Evolutionary conservation across 2,113 vertebrate genomes (phyloP).

Genomic region (Hipposideros armiger): DNA sequence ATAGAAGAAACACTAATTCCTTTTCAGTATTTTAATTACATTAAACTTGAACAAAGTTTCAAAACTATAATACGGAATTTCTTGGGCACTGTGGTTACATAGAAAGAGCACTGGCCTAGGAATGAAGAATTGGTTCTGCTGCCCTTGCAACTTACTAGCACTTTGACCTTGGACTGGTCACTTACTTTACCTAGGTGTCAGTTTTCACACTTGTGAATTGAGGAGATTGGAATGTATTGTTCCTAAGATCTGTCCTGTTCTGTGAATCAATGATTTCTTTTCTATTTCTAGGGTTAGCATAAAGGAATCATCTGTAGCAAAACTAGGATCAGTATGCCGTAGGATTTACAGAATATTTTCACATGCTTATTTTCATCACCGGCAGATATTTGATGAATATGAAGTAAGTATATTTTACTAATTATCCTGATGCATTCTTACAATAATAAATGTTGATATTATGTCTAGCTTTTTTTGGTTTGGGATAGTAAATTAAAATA

Average conservation of each 20-base stretch:
- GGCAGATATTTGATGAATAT: slow-evolving; percentile 99
- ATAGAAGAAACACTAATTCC: not conserved
- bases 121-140: not conserved
- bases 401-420: slow-evolving; percentile 91
- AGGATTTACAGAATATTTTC: slow-evolving; percentile 99
- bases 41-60: not conserved
- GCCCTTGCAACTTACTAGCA: not conserved
- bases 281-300: slow-evolving; percentile 95
- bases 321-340: slow-evolving; percentile 98
- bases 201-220: not conserved
- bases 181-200: not conserved
- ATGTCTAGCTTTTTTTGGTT: slow-evolving; percentile 41
- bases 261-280: slow-evolving; percentile 54
- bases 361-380: slow-evolving; percentile 99
- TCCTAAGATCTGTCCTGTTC: not conserved
- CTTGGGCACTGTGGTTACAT: not conserved
- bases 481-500: slow-evolving; percentile 61
- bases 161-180: not conserved
- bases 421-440: slow-evolving; percentile 46
- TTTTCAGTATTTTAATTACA: not conserved
- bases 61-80: not conserved
- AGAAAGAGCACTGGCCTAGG: not conserved
- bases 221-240: not conserved
- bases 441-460: not conserved
- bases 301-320: slow-evolving; percentile 99